Base-by-base conservation (phyloP, 2,888 invertebrate genomes). In the Oscheius sp. region DNA sequence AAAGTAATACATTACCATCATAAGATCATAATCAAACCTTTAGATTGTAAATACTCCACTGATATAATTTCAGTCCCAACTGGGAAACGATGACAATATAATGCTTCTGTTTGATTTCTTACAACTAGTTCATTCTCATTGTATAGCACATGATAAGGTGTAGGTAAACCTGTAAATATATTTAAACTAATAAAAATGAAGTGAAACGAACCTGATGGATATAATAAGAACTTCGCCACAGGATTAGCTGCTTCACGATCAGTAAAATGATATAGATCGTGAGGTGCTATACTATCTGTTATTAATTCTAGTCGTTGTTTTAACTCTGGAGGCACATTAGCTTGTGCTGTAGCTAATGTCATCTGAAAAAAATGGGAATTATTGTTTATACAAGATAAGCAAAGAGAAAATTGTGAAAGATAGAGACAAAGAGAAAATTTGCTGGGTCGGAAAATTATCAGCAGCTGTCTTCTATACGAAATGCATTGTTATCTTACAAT, bases 191-290 rank as follows among this genome's bases (percentile, higher is more conserved):
- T 21, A 13, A 5, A 35, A n/a, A 61, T 18, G 3, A n/a, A n/a
- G n/a, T n/a, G n/a, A n/a, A n/a, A n/a, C n/a, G 9, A 21, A 46
- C 49, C 64, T 49, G 64, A 49, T 43, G 64, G 46, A 64, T 1
- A 49, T n/a, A n/a, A 18, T n/a, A 64, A 46, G 25, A 27, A 49
- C 21, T 61, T 61, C 18, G 43, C 61, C 5, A 21, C n/a, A 9
- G 61, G 61, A 12, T 41, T 23, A 18, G 61, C 43, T 43, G 18
- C 23, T 43, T 43, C 13, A 55, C 25, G 7, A 25, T 23, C 21
- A 41, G 21, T 23, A 61, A 43, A 58, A 25, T 27, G 9, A 1
- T 9, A n/a, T 29, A 58, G 23, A 6, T n/a, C 43, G 16, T 41
- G 21, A 1, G 41, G 43, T n/a, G 12, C 23, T 5, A 43, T 43